Base-by-base conservation (phyloP, 2,888 invertebrate genomes). In the Leptura quadrifasciata region DNA sequence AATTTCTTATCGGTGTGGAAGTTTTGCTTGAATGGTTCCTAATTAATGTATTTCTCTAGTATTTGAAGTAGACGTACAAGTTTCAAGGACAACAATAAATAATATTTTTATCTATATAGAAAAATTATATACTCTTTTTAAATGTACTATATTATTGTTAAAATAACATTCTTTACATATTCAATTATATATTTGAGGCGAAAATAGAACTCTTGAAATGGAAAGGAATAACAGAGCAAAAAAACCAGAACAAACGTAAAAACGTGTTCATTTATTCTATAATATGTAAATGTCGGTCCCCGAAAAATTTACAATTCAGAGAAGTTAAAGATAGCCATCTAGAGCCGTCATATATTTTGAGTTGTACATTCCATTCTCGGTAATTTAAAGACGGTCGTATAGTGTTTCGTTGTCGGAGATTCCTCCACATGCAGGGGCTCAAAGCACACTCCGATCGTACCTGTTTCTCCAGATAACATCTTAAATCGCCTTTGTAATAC, bases 301-400 rank as follows among this genome's bases (percentile, higher is more conserved):
- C 83, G 78, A 84, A 85, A 86, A 86, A 87, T 86, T 85, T 87
- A 85, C 86, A 85, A 87, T 88, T 88, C 87, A 84, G 84, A 86
- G 85, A 87, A 86, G 86, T 84, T 84, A 82, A 85, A 87, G 87
- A 87, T 87, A 86, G 83, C 83, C 84, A 88, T 87, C 87, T 87
- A 84, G 76, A 83, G 83, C 85, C 85, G 85, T 86, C 86, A 86
- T 86, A 86, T 85, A 87, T 84, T 86, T 86, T 84, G 84, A 86
- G 84, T 82, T 83, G 85, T 81, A 84, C 86, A 86, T 87, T 86
- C 85, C 85, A 84, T 85, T 84, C 83, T 81, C 78, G 84, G 86
- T 85, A 86, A 85, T 85, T 86, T 85, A 84, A 84, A 83, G 82
- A 74, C 83, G 84, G 79, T 82, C 78, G 82, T 76, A 81, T 82